Evolutionary conservation across 2,888 invertebrate species (phyloP), one percentile per base, ranked within the genome.

Genomic region (Platerodrilus igneus): DNA sequence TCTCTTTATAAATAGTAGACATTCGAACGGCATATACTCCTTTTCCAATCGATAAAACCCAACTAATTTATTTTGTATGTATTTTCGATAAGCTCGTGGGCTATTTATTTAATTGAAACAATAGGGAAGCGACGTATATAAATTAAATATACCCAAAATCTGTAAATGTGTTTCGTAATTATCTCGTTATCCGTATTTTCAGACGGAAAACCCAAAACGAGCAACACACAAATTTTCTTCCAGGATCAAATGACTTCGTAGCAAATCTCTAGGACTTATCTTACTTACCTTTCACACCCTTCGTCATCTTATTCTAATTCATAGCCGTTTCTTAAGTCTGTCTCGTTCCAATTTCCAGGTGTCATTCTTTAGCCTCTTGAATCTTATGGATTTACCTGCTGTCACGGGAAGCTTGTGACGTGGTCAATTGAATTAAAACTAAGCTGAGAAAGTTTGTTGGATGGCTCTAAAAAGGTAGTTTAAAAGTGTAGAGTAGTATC

Each of bases 181-280:
- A n/a, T n/a, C n/a, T n/a, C n/a, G n/a, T n/a, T n/a, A n/a, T n/a
- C n/a, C n/a, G n/a, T n/a, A n/a, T n/a, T 42, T 33, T 10, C 20
- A 21, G 27, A 42, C 41, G 30, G 28, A 37, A 37, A 33, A 32
- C 30, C 31, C 41, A 45, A 39, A 37, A 36, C 45, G 43, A 41
- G 37, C 32, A 41, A 45, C 41, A 52, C 63, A 63, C 64, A 63
- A 63, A 65, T 66, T 66, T 65, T 63, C 63, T 60, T 60, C 58
- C 53, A 59, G 66, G 66, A 66, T 66, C 63, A 65, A 64, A 64
- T 63, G 63, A 66, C 59, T 65, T 53, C 59, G 56, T 60, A 58
- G 60, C 61, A 65, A 66, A 65, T 60, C 65, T 56, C 52, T 52
- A 29, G 50, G 63, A 58, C 62, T 64, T 64, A 62, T 59, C 53